These are phyloP conservation scores for Baryphthengus martii DNA, from an alignment of 2,113 vertebrate species.

Conservation along the genomic window DNA sequence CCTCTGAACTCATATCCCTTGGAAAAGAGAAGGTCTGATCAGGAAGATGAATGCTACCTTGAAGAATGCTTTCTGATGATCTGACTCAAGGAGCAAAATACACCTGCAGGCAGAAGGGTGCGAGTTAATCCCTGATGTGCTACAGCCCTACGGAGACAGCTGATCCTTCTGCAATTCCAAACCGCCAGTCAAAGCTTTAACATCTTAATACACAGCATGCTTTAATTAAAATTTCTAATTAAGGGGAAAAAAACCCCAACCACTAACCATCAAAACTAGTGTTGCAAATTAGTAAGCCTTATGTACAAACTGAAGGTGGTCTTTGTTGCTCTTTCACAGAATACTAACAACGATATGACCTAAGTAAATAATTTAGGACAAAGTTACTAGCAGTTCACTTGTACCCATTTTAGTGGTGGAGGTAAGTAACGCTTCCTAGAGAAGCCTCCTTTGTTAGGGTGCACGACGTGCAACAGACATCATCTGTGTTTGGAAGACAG, in stretches of 20 bases:
- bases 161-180: slow-evolving; percentile 39
- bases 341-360: no score
- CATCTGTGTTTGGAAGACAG: background rate
- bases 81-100: background rate
- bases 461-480: background rate
- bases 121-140: slow-evolving; percentile 50
- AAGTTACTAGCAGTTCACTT: background rate
- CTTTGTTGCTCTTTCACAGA: slow-evolving; percentile 20
- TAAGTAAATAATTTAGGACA: background rate
- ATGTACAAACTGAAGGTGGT: slow-evolving; percentile 7
- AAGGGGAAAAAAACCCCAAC: background rate
- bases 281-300: slow-evolving; percentile 55
- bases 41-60: background rate
- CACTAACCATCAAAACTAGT: slow-evolving; percentile 48
- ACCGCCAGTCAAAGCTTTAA: slow-evolving; percentile 65
- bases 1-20: background rate
- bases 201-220: slow-evolving; percentile 66
- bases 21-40: background rate
- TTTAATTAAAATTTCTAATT: slow-evolving; percentile 73
- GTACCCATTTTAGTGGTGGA: background rate
- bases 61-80: background rate
- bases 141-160: slow-evolving; percentile 54
- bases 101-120: slow-evolving; percentile 48
- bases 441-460: background rate
- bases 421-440: background rate